Conservation (phyloP, 2,113 vertebrate genomes). For the Colistium nudipinnis region DNA sequence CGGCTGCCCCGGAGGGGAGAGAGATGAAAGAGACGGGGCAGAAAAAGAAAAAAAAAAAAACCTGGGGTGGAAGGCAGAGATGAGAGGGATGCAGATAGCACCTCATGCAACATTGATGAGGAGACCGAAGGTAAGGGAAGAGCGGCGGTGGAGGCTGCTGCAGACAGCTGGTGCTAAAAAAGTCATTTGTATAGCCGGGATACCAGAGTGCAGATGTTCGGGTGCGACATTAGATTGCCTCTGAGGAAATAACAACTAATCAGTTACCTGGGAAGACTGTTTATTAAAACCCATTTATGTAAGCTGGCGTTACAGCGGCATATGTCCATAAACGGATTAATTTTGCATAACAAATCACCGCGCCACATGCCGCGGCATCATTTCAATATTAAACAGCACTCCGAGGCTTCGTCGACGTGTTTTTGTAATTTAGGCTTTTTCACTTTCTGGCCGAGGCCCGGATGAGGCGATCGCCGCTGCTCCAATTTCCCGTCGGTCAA, state of each 20-base stretch:
- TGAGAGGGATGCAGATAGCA: conserved; percentile 64
- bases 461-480: not conserved
- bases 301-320: conserved; percentile 9
- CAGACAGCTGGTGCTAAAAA: conserved; percentile 50
- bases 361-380: not conserved
- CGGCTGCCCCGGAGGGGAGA: conserved; percentile 47
- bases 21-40: conserved; percentile 58
- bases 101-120: conserved; percentile 73
- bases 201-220: conserved; percentile 33
- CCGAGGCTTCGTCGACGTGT: not conserved
- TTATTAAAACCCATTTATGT: conserved; percentile 33
- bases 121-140: conserved; percentile 52
- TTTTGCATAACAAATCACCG: conserved; percentile 17
- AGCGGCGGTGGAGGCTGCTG: conserved; percentile 32
- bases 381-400: conserved; percentile 28
- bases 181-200: conserved; percentile 44
- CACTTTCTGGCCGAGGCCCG: not conserved
- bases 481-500: not conserved
- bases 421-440: not conserved
- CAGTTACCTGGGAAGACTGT: conserved; percentile 9
- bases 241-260: conserved; percentile 36
- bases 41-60: too few relatives aligned
- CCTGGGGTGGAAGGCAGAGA: conserved; percentile 61
- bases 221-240: conserved; percentile 14
- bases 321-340: conserved; percentile 30